Percentiles rank a stretch among this genome's conserved stretches.
Evolutionary conservation across 2,888 invertebrate genomes (phyloP).

Genomic region (Troides helena): DNA sequence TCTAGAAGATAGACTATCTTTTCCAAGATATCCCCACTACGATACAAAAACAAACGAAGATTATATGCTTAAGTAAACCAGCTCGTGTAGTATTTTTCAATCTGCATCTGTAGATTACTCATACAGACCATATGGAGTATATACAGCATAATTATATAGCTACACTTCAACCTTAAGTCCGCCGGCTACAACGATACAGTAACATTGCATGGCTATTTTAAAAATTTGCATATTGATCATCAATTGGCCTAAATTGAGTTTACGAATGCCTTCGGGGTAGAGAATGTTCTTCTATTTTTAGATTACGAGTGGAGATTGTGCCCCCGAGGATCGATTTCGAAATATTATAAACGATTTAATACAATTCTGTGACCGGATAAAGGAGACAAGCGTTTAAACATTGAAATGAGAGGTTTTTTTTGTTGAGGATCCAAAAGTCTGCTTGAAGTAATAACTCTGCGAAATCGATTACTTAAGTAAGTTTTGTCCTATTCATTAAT

Average conservation of each 20-base stretch:
- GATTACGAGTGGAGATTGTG: slow-evolving; percentile 14
- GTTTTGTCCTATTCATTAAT: no score
- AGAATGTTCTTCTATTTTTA: slow-evolving; percentile 7
- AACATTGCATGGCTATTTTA: slow-evolving; percentile 14
- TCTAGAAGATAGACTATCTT: no score
- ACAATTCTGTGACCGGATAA: background rate
- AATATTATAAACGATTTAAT: background rate
- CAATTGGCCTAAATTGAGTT: slow-evolving; percentile 19
- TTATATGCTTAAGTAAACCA: background rate
- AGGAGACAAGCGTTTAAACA: background rate
- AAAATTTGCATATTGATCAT: slow-evolving; percentile 25
- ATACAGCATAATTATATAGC: background rate
- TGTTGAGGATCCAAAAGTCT: no score
- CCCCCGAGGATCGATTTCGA: slow-evolving; percentile 7
- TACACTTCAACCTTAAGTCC: background rate
- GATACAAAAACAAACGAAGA: no score
- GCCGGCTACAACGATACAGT: slow-evolving; percentile 6
- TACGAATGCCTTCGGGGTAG: slow-evolving; percentile 18
- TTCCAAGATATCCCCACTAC: no score
- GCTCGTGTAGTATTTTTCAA: background rate
- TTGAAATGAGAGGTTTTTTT: background rate
- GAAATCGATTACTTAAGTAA: no score
- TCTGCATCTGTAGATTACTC: background rate
- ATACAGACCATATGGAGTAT: background rate
- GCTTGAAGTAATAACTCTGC: background rate